These are phyloP conservation scores for Onychorhynchus coronatus DNA, from an alignment of 2,113 vertebrate genomes.

Conservation along the genomic window DNA sequence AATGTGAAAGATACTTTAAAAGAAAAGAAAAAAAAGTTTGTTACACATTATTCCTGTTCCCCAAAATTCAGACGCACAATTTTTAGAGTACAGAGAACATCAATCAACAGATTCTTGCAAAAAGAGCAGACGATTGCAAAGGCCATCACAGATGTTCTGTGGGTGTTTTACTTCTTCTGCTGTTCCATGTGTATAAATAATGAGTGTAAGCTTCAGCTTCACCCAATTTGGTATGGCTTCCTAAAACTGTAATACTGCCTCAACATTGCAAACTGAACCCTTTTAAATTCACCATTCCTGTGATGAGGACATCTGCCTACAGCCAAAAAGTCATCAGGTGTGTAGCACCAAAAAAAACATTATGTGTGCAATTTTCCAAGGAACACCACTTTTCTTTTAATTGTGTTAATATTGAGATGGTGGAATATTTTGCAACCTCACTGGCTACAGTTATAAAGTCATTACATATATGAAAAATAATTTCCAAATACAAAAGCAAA, in stretches of 20 bases:
- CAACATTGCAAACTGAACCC: background rate
- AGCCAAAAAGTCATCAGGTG: background rate
- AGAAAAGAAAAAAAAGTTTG: background rate
- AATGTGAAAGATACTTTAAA: background rate
- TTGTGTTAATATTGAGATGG: background rate
- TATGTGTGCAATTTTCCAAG: background rate
- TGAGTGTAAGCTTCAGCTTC: background rate
- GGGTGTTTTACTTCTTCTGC: background rate
- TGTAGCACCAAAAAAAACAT: background rate
- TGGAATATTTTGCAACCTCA: background rate
- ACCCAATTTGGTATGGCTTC: background rate
- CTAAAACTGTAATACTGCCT: background rate
- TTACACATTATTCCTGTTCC: background rate
- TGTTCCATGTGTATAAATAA: background rate
- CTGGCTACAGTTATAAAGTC: background rate
- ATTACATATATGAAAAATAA: background rate
- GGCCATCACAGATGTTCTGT: background rate
- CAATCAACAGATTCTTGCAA: background rate
- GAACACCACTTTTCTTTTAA: background rate
- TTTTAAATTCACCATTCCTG: background rate
- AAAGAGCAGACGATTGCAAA: background rate
- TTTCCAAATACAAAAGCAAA: background rate
- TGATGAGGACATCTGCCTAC: background rate
- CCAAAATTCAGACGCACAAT: background rate
- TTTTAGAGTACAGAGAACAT: background rate